These are phyloP conservation scores for Crambe crambe DNA, from an alignment of 37 sponge, comb jelly and placozoan species.

Conservation along the genomic window DNA sequence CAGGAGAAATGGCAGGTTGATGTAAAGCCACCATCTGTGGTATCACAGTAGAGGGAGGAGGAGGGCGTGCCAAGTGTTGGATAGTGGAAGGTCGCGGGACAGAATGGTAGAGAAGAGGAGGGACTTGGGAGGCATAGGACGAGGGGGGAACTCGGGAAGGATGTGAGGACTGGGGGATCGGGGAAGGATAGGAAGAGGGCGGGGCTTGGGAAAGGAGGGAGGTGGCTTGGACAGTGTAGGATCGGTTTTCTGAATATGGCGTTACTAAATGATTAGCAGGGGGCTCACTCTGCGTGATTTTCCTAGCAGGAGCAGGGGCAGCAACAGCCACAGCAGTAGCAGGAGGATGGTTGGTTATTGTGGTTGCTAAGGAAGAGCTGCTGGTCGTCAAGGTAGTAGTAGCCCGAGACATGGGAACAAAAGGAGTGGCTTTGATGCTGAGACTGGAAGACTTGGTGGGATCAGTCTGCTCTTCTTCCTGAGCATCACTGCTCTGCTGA, in stretches of 20 bases:
- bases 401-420: constrained; percentile 18
- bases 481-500: neutral
- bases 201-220: neutral
- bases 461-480: constrained; percentile 1
- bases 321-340: neutral
- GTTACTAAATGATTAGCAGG: too few relatives aligned
- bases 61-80: constrained; percentile 1
- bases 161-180: too few relatives aligned
- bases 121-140: neutral
- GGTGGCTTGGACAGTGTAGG: neutral
- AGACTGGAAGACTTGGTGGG: constrained; percentile 7
- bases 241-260: too few relatives aligned
- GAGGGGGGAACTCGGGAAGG: neutral
- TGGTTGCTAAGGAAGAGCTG: neutral
- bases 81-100: neutral
- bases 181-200: neutral
- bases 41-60: neutral
- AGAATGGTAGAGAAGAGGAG: neutral
- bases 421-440: constrained; percentile 37
- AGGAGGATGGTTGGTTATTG: neutral
- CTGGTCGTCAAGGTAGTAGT: neutral
- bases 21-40: neutral
- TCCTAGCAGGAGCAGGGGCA: neutral
- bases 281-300: too few relatives aligned
- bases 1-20: neutral